These are phyloP conservation scores for Mormyrops attenuatus DNA, from an alignment of 2,797 vertebrate genomes.

Conservation along the genomic window DNA sequence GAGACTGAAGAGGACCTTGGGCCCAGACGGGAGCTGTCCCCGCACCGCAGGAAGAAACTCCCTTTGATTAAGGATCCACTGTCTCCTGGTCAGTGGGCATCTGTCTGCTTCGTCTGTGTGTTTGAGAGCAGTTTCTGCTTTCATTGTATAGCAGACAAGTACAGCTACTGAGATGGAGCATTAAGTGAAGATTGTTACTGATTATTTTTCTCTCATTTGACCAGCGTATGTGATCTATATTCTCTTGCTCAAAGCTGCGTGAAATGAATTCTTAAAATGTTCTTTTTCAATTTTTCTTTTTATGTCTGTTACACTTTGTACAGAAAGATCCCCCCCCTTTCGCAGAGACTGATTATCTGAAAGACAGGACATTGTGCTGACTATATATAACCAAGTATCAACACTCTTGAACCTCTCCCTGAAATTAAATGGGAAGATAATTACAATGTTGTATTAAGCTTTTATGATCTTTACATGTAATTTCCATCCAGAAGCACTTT, in stretches of 20 bases:
- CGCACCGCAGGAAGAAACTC: background rate
- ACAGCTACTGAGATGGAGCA: background rate
- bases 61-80: background rate
- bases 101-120: background rate
- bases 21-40: background rate
- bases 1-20: background rate
- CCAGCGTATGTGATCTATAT: background rate
- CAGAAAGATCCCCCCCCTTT: background rate
- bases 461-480: slow-evolving; percentile 20
- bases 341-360: background rate
- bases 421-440: slow-evolving; percentile 23
- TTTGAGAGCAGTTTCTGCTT: background rate
- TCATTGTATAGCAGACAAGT: background rate
- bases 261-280: background rate
- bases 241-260: background rate
- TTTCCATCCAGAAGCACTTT: slow-evolving; percentile 26
- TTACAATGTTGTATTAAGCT: slow-evolving; percentile 16
- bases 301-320: background rate
- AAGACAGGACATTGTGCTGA: slow-evolving; percentile 10
- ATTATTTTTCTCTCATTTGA: background rate
- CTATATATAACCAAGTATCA: slow-evolving; percentile 6
- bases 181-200: background rate
- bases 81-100: background rate
- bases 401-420: background rate
- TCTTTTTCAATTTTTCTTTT: background rate